Evolutionary conservation across 2,888 invertebrate species (phyloP), one percentile per base, ranked within the genome.

Genomic region (Atethmia centrago): DNA sequence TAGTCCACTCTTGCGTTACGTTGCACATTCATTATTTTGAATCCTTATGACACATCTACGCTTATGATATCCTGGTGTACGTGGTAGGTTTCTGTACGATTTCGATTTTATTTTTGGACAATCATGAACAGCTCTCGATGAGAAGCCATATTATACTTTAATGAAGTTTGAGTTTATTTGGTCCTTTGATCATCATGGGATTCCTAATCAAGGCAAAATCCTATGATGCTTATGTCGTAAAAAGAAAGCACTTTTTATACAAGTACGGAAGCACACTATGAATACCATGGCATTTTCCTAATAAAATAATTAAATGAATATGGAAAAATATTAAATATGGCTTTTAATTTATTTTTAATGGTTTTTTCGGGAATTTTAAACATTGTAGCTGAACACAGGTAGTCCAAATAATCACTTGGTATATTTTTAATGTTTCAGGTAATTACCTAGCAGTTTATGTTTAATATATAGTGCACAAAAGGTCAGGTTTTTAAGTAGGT

Each of bases 51-150:
- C n/a, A n/a, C n/a, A 14, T 31, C 40, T 49, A 63, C 55, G 42
- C 25, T 28, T 64, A 64, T 64, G 28, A 25, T 28, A 31, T 62
- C 64, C 51, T 82, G 45, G 63, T 76, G 62, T 9, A 59, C 14
- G 10, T 42, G 5, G 40, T 28, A 42, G 42, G 47, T 62, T 67
- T 53, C 61, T 76, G 42, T 21, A 19, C 14, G 42, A 58, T 74
- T 55, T 36, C 7, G 56, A 36, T 49, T 56, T 12, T 7, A 21
- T 45, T 28, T 45, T 66, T 19, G 21, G 14, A n/a, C 19, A 47
- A 28, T 71, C 1, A 49, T 10, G n/a, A 59, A 42, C 31, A 19
- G 21, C 10, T 2, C 36, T 45, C 7, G 78, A 21, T 45, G 19
- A 19, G 42, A 49, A 78, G 14, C 1, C 40, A 31, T 51, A 49